Conservation (phyloP, 2,113 vertebrate species). For the Aegotheles bennettii region DNA sequence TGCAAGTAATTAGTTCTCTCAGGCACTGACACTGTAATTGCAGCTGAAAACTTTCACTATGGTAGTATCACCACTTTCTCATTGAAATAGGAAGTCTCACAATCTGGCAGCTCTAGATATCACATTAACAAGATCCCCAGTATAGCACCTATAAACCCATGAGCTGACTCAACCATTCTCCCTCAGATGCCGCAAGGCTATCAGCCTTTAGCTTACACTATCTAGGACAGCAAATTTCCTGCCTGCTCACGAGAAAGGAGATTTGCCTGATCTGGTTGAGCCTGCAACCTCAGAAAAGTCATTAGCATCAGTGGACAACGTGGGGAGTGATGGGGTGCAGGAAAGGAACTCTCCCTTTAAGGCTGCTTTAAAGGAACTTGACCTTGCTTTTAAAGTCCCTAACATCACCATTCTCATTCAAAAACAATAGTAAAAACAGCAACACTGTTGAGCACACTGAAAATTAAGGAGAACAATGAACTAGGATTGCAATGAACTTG, state of each 20-base stretch:
- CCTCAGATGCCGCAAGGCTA: not conserved
- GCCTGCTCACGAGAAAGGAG: not conserved
- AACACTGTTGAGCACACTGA: not conserved
- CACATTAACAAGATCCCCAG: not conserved
- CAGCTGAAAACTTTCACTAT: not conserved
- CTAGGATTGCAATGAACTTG: not conserved
- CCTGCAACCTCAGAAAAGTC: not conserved
- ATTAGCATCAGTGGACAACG: not conserved
- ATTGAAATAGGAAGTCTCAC: not conserved
- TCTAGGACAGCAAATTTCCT: not conserved
- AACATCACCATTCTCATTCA: not conserved
- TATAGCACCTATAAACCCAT: not conserved
- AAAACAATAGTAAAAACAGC: not conserved
- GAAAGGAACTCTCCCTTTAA: not conserved
- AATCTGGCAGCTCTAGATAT: not conserved
- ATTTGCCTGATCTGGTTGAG: not conserved
- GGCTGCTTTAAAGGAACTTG: not conserved
- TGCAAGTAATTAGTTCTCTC: not conserved
- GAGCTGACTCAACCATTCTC: not conserved
- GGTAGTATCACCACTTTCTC: not conserved
- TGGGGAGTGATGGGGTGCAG: not conserved
- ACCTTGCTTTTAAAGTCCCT: not conserved
- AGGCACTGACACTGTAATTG: not conserved
- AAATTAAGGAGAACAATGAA: not conserved
- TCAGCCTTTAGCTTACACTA: not conserved